Evolutionary conservation across 2,888 invertebrate genomes (phyloP), one percentile per base, ranked within the genome.

Genomic region (Chrysolina haemoptera): DNA sequence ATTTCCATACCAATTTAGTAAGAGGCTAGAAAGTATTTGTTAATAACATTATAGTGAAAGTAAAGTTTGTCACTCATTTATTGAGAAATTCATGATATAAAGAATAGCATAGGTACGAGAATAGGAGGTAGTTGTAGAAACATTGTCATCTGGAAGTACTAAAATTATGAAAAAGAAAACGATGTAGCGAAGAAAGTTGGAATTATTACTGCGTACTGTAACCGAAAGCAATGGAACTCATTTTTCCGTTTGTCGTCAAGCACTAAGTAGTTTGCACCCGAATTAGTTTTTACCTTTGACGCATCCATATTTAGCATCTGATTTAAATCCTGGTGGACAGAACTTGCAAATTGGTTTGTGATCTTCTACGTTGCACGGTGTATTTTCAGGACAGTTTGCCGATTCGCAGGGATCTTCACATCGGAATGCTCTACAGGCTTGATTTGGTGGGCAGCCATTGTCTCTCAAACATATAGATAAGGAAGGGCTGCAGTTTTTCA

Each of bases 331-430:
- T 89, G 92, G 92, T 87, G 97, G 96, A 91, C 97, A 97, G 92
- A 95, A 96, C 93, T 96, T 96, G 94, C 97, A 97, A 89, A 95
- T 94, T 84, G 97, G 95, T 90, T 94, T 95, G 91, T 97, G 97
- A 89, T 96, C 95, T 92, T 96, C 96, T 85, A 96, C 96, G 90
- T 94, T 94, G 91, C 97, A 97, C 85, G 97, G 96, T 82, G 95
- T 94, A 87, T 93, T 93, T 84, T 92, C 91, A 85, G 95, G 94
- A 89, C 96, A 96, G 89, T 94, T 94, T 86, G 94, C 94, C 86
- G 93, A 93, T 88, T 91, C 91, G 90, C 97, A 97, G 82, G 97
- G 97, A 90, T 97, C 95, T 90, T 95, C 93, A 89, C 97, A 97
- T 90, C 95, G 93, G 89, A 94, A 96, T 88, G 95, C 95, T 88